phyloP scores from a whole-genome alignment of 1,140 invertebrate genomes.

The Theocolax elegans region DNA sequence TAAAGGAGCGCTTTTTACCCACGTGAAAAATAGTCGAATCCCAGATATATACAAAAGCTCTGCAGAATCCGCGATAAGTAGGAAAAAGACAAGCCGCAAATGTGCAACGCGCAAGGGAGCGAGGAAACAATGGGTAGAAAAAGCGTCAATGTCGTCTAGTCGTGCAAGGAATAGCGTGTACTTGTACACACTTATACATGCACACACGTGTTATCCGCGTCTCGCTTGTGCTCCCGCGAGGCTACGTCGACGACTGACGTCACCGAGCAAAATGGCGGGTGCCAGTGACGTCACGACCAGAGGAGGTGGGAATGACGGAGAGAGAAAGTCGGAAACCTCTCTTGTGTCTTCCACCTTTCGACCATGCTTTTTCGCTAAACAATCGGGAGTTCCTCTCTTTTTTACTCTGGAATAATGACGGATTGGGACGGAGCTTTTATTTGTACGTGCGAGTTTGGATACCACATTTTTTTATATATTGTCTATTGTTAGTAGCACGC shows the following conservation, averaged over 20 bases:
- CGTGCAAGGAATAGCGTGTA: not conserved
- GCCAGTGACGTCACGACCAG: slow-evolving; percentile 46
- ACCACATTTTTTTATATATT: too few relatives aligned
- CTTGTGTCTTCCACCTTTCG: not conserved
- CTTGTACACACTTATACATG: slow-evolving; percentile 15
- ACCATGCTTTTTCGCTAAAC: too few relatives aligned
- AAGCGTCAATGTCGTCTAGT: slow-evolving; percentile 29
- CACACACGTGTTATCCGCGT: not conserved
- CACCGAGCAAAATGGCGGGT: slow-evolving; percentile 45
- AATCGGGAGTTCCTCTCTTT: too few relatives aligned
- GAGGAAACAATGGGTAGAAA: slow-evolving; percentile 1
- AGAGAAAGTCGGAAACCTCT: slow-evolving; percentile 19
- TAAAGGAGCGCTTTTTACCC: too few relatives aligned
- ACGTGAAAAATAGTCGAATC: too few relatives aligned
- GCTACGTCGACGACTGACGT: slow-evolving; percentile 43
- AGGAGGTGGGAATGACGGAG: not conserved
- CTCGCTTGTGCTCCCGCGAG: slow-evolving; percentile 21
- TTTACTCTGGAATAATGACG: too few relatives aligned
- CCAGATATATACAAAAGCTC: too few relatives aligned
- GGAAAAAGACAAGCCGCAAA: too few relatives aligned
- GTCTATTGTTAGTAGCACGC: too few relatives aligned
- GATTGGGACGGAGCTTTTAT: too few relatives aligned
- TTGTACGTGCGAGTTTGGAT: too few relatives aligned
- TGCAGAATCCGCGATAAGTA: too few relatives aligned
- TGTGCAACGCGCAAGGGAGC: not conserved